Conservation (phyloP, 2,113 vertebrate species). For the Anolis carolinensis region DNA sequence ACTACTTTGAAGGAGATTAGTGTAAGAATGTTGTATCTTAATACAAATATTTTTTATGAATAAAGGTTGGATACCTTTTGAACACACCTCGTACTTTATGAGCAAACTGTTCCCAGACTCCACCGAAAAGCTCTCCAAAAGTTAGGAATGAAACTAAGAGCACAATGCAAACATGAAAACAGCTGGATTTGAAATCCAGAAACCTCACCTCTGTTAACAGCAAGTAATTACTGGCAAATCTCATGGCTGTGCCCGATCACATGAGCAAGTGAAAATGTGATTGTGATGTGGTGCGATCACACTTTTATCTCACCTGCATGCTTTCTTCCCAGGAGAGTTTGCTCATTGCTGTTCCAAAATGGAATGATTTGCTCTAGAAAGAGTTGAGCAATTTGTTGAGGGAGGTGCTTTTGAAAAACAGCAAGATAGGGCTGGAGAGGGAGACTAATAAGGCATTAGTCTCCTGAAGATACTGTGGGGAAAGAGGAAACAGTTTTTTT, state of each 20-base stretch:
- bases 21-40: too few species aligned
- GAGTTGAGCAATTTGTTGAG: slow-evolving; percentile 24
- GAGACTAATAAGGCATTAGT: slow-evolving; percentile 45
- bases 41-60: too few species aligned
- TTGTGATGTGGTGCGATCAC: slow-evolving; percentile 54
- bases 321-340: slow-evolving; percentile 41
- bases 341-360: slow-evolving; percentile 37
- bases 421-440: slow-evolving; percentile 25
- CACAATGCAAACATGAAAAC: slow-evolving; percentile 44
- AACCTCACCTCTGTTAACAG: slow-evolving; percentile 55
- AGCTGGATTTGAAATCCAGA: slow-evolving; percentile 60
- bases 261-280: slow-evolving; percentile 69
- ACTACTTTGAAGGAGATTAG: too few species aligned
- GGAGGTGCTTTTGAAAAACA: slow-evolving; percentile 36
- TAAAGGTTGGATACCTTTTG: too few species aligned
- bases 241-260: slow-evolving; percentile 63
- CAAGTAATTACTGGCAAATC: slow-evolving; percentile 65
- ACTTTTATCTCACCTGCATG: slow-evolving; percentile 56
- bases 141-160: slow-evolving; percentile 31
- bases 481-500: background rate
- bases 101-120: background rate
- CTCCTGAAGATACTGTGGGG: slow-evolving; percentile 35
- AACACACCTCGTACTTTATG: background rate
- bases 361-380: slow-evolving; percentile 48
- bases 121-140: background rate